Conservation (phyloP, 2,113 vertebrate genomes). For the Mugil cephalus region DNA sequence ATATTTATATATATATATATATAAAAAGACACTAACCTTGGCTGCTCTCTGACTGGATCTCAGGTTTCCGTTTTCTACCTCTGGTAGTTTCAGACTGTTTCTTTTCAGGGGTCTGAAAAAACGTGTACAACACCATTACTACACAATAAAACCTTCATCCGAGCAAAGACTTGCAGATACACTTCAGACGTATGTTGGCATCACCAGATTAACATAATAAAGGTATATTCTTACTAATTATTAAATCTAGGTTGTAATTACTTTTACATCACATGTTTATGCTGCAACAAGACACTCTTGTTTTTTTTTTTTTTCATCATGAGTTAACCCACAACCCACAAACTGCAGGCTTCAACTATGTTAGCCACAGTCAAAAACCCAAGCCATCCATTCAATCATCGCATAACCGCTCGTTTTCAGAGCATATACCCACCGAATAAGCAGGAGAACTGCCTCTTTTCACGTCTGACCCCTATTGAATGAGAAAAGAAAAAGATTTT, state of each 20-base stretch:
- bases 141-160: neutral
- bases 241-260: neutral
- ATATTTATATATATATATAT: too few relatives aligned
- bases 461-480: constrained; percentile 71
- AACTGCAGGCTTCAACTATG: neutral
- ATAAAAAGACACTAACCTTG: constrained; percentile 87
- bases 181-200: too few relatives aligned
- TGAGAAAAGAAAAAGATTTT: constrained; percentile 6
- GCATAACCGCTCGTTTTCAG: neutral
- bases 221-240: neutral
- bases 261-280: neutral
- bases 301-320: neutral
- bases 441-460: constrained; percentile 79
- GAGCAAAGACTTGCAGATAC: too few relatives aligned
- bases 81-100: constrained; percentile 95
- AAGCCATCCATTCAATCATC: neutral
- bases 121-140: neutral
- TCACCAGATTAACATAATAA: neutral
- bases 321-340: neutral
- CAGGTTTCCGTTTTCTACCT: constrained; percentile 98
- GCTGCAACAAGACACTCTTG: neutral
- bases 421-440: constrained; percentile 68
- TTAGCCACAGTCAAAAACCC: neutral
- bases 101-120: constrained; percentile 95
- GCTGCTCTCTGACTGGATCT: constrained; percentile 97